Percentiles rank a stretch among this genome's conserved stretches.
Conservation (phyloP, 2,797 vertebrate species). For the Thunnus albacares region DNA sequence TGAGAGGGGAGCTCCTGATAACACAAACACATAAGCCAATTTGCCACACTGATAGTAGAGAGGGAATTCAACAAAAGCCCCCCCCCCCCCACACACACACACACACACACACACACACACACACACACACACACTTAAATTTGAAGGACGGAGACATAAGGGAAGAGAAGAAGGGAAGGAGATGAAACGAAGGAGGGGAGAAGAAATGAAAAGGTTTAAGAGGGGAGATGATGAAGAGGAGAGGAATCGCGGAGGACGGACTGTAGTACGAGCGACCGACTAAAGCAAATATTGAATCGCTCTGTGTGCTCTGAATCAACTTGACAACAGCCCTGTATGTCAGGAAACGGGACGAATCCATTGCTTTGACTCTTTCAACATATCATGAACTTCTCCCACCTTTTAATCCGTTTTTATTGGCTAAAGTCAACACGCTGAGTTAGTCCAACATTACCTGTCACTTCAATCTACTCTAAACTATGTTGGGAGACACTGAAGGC, state of each 20-base stretch:
- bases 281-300: neutral
- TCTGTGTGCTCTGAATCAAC: neutral
- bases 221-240: neutral
- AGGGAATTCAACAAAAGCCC: slow-evolving; percentile 24
- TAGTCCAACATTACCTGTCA: neutral
- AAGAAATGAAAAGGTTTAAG: neutral
- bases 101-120: neutral
- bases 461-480: neutral
- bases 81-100: neutral
- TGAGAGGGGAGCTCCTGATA: slow-evolving; percentile 29
- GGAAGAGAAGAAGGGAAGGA: neutral
- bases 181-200: neutral
- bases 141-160: slow-evolving; percentile 3
- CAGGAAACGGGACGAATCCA: neutral
- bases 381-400: neutral
- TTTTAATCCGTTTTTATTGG: neutral
- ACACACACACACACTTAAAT: neutral
- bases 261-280: neutral
- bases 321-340: neutral
- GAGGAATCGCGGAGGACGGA: neutral
- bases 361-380: neutral
- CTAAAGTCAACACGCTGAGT: neutral
- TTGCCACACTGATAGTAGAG: slow-evolving; percentile 23
- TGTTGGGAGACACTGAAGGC: neutral
- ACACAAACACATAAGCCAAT: slow-evolving; percentile 40